Evolutionary conservation across 2,888 invertebrate species (phyloP).

Genomic region (Autographa pulchrina): DNA sequence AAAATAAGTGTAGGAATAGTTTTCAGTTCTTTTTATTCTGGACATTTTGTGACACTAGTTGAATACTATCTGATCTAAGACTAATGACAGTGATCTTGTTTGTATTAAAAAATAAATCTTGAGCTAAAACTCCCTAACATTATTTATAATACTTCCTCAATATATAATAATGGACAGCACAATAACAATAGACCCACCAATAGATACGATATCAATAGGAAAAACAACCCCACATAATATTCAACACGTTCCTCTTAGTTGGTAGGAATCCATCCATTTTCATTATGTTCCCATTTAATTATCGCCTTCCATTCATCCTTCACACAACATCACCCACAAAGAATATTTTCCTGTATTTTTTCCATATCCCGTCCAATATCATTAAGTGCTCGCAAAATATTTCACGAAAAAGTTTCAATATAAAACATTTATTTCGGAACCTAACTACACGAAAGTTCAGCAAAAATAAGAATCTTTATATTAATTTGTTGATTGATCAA

Average conservation of each 20-base stretch:
- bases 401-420: not conserved
- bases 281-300: slow-evolving; percentile 4
- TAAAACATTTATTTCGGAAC: slow-evolving; percentile 1
- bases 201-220: not conserved
- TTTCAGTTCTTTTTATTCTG: too few relatives aligned
- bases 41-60: too few relatives aligned
- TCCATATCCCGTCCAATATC: not conserved
- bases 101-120: too few relatives aligned
- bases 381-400: not conserved
- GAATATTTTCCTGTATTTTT: slow-evolving; percentile 1
- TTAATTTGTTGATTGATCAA: not conserved
- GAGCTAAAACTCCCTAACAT: too few relatives aligned
- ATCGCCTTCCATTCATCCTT: slow-evolving; percentile 1
- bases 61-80: too few relatives aligned
- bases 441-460: not conserved
- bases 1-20: too few relatives aligned
- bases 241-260: not conserved
- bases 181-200: not conserved
- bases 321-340: not conserved
- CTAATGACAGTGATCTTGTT: too few relatives aligned
- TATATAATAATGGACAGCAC: not conserved
- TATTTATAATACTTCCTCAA: too few relatives aligned
- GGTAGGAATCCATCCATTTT: not conserved
- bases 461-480: not conserved
- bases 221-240: not conserved